Base-by-base conservation (phyloP, 2,113 vertebrate species). In the Eulemur macaco region DNA sequence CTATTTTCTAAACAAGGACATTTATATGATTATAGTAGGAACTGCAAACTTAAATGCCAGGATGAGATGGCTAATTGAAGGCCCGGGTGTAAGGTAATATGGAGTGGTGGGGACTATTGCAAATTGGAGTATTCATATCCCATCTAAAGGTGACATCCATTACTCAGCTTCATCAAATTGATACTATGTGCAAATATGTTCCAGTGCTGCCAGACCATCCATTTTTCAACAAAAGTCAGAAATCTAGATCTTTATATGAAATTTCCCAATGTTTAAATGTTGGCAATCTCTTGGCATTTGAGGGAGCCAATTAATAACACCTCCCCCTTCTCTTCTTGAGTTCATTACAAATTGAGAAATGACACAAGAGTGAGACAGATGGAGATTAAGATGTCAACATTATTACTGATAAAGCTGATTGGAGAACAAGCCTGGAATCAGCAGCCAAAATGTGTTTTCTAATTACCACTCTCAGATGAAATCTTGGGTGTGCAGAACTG, bases 311-410 rank as follows among this genome's bases (percentile, higher is more conserved):
- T 91, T 96, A 91, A 73, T 93, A 81, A 85, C 37, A 13, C 27
- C 13, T 63, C 3, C 87, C 12, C 47, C 42, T 87, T 86, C n/a
- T 45, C 34, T 29, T 74, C n/a, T 78, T 88, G 54, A 5, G 4
- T 88, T 96, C 73, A 78, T 94, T 96, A 81, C 73, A 73, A 88
- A 18, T 84, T 91, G 87, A 94, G 74, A 89, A 89, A 74, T 93
- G 86, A 91, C 88, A 93, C 25, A 45, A 83, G 25, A 86, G n/a
- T 82, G 69, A 94, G 60, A 93, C 93, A 97, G 86, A 93, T 95
- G 82, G 91, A 90, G 74, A 94, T 80, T 89, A 95, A 95, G 86
- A 97, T 96, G 94, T 86, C 86, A 96, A 1, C 37, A 83, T 96
- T 93, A 74, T 83, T 47, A 89, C 78, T 93, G 73, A 94, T 77